Evolutionary conservation across 2,797 vertebrate genomes (phyloP), one percentile per base, ranked within the genome.

Genomic region (Sternarchorhynchus goeldii): DNA sequence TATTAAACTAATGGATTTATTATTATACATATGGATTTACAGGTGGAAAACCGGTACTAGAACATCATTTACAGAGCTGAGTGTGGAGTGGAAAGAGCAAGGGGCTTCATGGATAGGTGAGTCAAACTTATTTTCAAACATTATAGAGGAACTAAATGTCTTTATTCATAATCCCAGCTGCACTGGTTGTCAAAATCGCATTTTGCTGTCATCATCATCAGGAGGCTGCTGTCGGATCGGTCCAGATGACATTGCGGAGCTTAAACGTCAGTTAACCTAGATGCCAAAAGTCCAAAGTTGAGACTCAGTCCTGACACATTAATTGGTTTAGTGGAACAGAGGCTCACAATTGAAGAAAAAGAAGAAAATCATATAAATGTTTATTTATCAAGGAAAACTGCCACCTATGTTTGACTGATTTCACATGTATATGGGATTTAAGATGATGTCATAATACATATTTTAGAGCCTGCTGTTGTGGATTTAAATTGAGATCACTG

Each of bases 81-180:
- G 91, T 73, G 63, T 74, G 7, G 88, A 82, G 2, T 95, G 94
- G 94, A 67, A 85, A 86, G 85, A 90, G 58, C 90, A 91, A 82
- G 94, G 94, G 0, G 92, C 93, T n/a, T 88, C 84, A 73, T 87
- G 94, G 83, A 94, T 95, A 53, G 94, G 94, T 95, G 18, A 80
- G 73, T 31, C 29, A 4, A 76, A 2, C 25, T 20, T 64, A 39
- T 41, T 58, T n/a, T 1, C 59, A 57, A 18, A 21, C 31, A 76
- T 18, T 69, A 6, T n/a, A 65, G 45, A 56, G 60, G 55, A 71
- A 50, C 7, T n/a, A 31, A 8, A 55, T 53, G 45, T 34, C 6
- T 18, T 58, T 34, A 29, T 2, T 76, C 12, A 2, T 32, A 18
- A 18, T 76, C 62, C 69, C 34, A 45, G 60, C 3, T 8, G 16